Base-by-base conservation (phyloP, 2,797 vertebrate genomes). In the Pseudopleuronectes americanus region DNA sequence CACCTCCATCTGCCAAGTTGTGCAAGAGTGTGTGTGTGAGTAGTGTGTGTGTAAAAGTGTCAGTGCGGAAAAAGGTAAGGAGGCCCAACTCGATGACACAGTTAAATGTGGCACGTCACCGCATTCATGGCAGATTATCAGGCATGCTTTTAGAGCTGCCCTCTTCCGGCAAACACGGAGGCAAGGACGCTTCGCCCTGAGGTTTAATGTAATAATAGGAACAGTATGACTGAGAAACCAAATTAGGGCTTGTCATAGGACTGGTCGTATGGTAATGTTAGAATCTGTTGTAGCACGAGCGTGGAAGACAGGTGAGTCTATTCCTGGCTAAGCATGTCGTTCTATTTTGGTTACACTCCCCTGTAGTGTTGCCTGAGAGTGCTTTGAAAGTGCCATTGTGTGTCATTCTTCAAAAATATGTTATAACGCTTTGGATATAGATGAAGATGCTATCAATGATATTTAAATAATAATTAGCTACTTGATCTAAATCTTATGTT, bases 161-260 rank as follows among this genome's bases (percentile, higher is more conserved):
- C 22, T 79, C 83, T 90, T 87, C 77, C 41, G 54, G 71, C 64
- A 58, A 83, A 76, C 41, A 70, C 61, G 80, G 78, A 82, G 84
- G 77, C 89, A 91, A 90, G 90, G 87, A 83, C 81, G 41, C 76
- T 49, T 77, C 16, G 26, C 80, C 78, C 80, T 28, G 71, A 76
- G 75, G 79, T 79, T 82, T 83, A 63, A 86, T 83, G 84, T 90
- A 91, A 90, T 90, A 87, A 91, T 91, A 90, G 88, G 77, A 86
- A 64, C 84, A 33, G 75, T 59, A 59, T 64, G 81, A 84, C 65
- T 65, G 68, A 7, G 0, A 68, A 81, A 71, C 88, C 88, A 91
- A 89, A 90, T 90, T 84, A 87, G 90, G 88, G 80, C 72, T 71
- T 56, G 64, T 84, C 77, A 79, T 70, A 78, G 49, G 79, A 65